These are phyloP conservation scores for Scaptodrosophila latifasciaeformis DNA, from an alignment of 2,888 invertebrate species.

Conservation along the genomic window DNA sequence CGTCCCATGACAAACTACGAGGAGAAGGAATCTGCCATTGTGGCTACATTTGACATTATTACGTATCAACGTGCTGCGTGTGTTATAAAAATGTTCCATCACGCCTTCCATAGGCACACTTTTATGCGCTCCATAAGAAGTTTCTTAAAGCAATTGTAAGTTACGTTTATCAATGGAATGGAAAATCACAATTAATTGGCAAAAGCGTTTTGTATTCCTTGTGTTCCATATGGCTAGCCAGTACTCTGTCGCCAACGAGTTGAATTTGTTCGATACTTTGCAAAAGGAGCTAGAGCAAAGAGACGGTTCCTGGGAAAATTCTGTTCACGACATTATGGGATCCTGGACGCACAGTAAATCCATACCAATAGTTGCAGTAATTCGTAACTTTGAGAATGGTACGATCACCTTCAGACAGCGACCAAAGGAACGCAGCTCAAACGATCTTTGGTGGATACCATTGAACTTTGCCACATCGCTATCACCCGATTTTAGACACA, in stretches of 20 bases:
- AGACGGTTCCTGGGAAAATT: constrained; percentile 46
- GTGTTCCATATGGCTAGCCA: constrained; percentile 53
- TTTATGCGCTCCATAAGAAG: constrained; percentile 62
- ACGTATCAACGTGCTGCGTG: constrained; percentile 79
- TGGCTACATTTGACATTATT: constrained; percentile 78
- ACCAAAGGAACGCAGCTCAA: constrained; percentile 45
- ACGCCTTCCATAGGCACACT: constrained; percentile 68
- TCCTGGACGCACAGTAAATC: constrained; percentile 80
- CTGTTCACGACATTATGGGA: constrained; percentile 77
- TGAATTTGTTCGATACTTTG: constrained; percentile 64
- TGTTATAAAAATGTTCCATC: constrained; percentile 72
- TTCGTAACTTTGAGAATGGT: constrained; percentile 75
- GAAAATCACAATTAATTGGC: constrained; percentile 67
- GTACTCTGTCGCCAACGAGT: constrained; percentile 69
- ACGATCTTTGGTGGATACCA: constrained; percentile 71
- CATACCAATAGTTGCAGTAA: constrained; percentile 78
- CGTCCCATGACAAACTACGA: constrained; percentile 70
- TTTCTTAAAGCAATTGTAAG: constrained; percentile 71
- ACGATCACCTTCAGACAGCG: constrained; percentile 78
- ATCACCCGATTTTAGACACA: constrained; percentile 56
- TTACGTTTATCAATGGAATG: constrained; percentile 44
- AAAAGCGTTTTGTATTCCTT: constrained; percentile 55
- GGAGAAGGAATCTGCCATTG: constrained; percentile 66
- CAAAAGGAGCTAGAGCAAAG: constrained; percentile 52
- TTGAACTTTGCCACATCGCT: constrained; percentile 68